Evolutionary conservation across 2,113 vertebrate genomes (phyloP).

Genomic region (Oncorhynchus nerka): DNA sequence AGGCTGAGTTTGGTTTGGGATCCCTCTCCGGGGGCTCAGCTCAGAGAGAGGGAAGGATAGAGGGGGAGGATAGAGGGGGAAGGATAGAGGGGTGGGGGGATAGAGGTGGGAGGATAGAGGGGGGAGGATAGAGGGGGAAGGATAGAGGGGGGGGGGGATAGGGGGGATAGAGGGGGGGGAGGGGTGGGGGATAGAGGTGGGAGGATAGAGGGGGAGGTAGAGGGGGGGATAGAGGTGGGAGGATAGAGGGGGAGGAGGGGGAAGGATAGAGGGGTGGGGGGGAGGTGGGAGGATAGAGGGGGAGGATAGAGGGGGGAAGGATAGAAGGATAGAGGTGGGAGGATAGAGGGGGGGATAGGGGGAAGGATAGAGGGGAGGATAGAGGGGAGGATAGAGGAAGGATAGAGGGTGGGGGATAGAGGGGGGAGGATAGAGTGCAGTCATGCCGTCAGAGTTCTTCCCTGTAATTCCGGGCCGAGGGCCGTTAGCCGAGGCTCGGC

Average conservation of each 20-base stretch:
- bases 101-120: slow-evolving; percentile 3
- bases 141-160: slow-evolving; percentile 19
- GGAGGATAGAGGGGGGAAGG: slow-evolving; percentile 14
- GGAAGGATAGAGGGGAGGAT: slow-evolving; percentile 18
- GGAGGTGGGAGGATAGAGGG: too few relatives aligned
- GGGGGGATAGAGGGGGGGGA: background rate
- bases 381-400: slow-evolving; percentile 18
- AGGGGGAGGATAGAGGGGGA: slow-evolving; percentile 13
- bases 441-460: slow-evolving; percentile 20
- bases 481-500: slow-evolving; percentile 22
- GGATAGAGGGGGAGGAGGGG: slow-evolving; percentile 15
- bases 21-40: slow-evolving; percentile 49
- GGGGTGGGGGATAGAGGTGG: too few relatives aligned
- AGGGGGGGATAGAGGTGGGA: slow-evolving; percentile 9
- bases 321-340: slow-evolving; percentile 2
- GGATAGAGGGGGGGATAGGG: slow-evolving; percentile 10
- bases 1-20: slow-evolving; percentile 34
- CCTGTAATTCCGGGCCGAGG: slow-evolving; percentile 30
- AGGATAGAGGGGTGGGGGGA: background rate
- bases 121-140: slow-evolving; percentile 16
- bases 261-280: rapidly evolving
- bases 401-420: too few relatives aligned
- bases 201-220: slow-evolving; percentile 26
- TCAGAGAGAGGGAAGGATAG: slow-evolving; percentile 4
- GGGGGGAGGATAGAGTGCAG: slow-evolving; percentile 22